Conservation (phyloP, 2,113 vertebrate genomes). For the Cheirogaleus medius region DNA sequence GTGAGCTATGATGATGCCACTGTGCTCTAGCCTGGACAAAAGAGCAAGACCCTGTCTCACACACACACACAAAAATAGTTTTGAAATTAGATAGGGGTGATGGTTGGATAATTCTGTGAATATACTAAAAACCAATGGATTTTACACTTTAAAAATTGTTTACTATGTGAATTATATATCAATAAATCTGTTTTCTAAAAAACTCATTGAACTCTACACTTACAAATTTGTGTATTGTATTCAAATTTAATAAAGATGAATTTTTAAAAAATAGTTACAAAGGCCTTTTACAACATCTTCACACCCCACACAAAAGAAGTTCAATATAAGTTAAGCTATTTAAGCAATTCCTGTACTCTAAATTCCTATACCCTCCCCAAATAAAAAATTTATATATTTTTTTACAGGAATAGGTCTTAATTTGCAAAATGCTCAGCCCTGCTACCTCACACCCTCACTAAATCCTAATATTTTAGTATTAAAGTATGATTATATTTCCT, state of each 20-base stretch:
- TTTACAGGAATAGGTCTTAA: background rate
- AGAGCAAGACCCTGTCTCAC: too few species aligned
- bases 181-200: constrained; percentile 12
- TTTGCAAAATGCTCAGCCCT: background rate
- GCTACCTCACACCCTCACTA: background rate
- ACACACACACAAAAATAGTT: background rate
- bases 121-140: background rate
- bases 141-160: background rate
- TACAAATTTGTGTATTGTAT: background rate
- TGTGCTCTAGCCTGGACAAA: too few species aligned
- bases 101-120: background rate
- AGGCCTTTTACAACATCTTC: background rate
- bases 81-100: background rate
- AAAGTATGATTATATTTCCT: background rate
- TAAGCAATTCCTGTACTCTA: background rate
- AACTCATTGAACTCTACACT: background rate
- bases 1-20: too few species aligned
- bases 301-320: background rate
- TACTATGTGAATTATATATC: background rate
- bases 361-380: background rate
- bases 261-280: constrained; percentile 12
- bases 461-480: background rate
- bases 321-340: background rate
- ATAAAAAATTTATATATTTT: background rate
- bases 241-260: constrained; percentile 2